A percentile compares a stretch with the other conserved stretches of the same genome.
These are phyloP conservation scores for Manacus vitellinus DNA, from an alignment of 2,113 vertebrate genomes.

Conservation along the genomic window DNA sequence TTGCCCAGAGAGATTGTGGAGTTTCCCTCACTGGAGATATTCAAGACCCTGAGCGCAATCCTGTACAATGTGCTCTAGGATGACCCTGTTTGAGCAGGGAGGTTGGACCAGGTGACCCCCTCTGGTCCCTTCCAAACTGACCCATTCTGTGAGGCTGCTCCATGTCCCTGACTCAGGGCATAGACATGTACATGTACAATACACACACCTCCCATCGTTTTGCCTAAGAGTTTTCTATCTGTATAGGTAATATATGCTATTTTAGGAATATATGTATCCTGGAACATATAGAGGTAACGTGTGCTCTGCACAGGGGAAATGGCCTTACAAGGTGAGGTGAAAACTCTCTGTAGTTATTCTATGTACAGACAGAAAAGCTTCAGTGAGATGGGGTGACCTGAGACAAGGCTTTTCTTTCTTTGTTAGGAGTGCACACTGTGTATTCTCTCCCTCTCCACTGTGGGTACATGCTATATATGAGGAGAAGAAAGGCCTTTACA, in stretches of 20 bases:
- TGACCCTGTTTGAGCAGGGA: not conserved
- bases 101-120: not conserved
- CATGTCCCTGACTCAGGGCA: no score
- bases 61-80: not conserved
- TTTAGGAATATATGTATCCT: not conserved
- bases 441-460: not conserved
- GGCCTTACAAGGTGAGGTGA: not conserved
- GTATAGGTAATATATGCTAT: rapidly evolving
- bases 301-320: not conserved
- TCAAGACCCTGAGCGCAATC: rapidly evolving
- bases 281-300: not conserved
- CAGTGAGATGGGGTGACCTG: not conserved
- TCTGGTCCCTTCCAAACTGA: not conserved
- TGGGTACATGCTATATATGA: not conserved
- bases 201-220: rapidly evolving
- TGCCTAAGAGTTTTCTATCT: not conserved
- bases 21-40: not conserved
- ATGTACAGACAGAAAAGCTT: not conserved
- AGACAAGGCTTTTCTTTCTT: not conserved
- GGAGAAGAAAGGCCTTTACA: not conserved
- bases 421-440: no score
- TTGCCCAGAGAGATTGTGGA: not conserved
- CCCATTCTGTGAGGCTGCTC: not conserved
- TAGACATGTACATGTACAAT: rapidly evolving
- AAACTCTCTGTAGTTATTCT: not conserved